These are phyloP conservation scores for Etheostoma perlongum DNA, from an alignment of 2,797 vertebrate species.

Conservation along the genomic window DNA sequence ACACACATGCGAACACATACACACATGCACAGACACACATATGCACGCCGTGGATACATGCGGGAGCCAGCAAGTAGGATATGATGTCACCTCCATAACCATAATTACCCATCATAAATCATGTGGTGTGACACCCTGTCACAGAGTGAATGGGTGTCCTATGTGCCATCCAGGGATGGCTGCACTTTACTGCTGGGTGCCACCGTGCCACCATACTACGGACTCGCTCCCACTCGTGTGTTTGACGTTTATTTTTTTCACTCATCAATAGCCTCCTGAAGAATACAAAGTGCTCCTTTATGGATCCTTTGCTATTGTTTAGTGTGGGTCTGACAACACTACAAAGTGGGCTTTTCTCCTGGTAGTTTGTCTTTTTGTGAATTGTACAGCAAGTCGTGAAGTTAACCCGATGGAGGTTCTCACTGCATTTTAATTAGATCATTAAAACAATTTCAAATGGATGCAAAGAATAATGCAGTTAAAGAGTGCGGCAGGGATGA, in stretches of 20 bases:
- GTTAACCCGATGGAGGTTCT: not conserved
- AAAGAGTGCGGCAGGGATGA: no score
- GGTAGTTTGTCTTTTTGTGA: slow-evolving; percentile 17
- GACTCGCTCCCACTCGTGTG: slow-evolving; percentile 31
- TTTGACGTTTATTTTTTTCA: slow-evolving; percentile 48
- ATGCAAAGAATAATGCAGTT: no score
- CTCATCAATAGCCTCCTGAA: slow-evolving; percentile 44
- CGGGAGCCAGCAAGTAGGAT: slow-evolving; percentile 72
- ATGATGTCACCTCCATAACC: slow-evolving; percentile 84
- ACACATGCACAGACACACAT: slow-evolving; percentile 36
- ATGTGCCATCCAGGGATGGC: slow-evolving; percentile 79
- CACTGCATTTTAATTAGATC: not conserved
- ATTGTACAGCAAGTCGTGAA: not conserved
- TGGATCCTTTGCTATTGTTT: slow-evolving; percentile 54
- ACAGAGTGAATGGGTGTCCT: slow-evolving; percentile 78
- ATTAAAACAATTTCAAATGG: not conserved
- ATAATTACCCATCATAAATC: slow-evolving; percentile 86
- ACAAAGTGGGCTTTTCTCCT: slow-evolving; percentile 10
- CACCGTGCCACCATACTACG: slow-evolving; percentile 32
- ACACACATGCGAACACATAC: slow-evolving; percentile 53
- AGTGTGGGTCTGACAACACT: slow-evolving; percentile 31
- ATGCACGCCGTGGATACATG: slow-evolving; percentile 62
- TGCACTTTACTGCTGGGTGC: slow-evolving; percentile 76
- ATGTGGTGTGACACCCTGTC: slow-evolving; percentile 82
- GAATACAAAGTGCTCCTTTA: slow-evolving; percentile 62